Conservation (phyloP, 2,797 vertebrate species). For the Discoglossus pictus region DNA sequence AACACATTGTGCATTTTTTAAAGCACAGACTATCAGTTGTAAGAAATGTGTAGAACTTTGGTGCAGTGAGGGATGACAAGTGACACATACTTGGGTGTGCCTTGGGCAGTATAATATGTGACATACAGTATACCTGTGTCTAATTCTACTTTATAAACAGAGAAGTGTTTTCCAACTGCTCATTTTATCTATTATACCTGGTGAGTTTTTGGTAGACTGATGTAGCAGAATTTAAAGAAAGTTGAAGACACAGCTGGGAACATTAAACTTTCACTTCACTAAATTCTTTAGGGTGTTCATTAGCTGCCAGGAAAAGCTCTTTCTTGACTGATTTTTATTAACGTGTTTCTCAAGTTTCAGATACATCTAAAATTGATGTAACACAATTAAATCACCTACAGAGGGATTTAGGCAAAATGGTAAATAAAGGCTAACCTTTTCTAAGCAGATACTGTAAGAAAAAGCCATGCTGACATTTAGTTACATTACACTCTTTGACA, state of each 20-base stretch:
- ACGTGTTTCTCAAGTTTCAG: constrained; percentile 35
- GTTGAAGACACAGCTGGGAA: neutral
- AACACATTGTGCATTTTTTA: too few species aligned
- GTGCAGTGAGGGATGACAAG: too few species aligned
- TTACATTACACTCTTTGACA: constrained; percentile 32
- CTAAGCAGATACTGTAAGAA: neutral
- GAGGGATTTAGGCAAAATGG: constrained; percentile 35
- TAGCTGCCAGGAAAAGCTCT: constrained; percentile 20
- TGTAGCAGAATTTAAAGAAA: constrained; percentile 7
- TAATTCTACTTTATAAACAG: too few species aligned
- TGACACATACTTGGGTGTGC: too few species aligned
- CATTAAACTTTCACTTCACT: neutral
- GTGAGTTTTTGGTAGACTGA: neutral
- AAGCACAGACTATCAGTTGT: too few species aligned
- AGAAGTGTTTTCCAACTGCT: too few species aligned
- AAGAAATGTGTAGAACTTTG: too few species aligned
- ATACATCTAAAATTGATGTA: constrained; percentile 22
- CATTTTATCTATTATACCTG: too few species aligned
- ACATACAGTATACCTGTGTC: too few species aligned
- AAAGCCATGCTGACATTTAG: constrained; percentile 40
- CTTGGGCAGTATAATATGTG: too few species aligned
- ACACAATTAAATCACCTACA: constrained; percentile 26
- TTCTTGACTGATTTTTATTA: constrained; percentile 29
- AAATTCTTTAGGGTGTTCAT: constrained; percentile 36
- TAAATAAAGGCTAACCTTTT: constrained; percentile 37